A percentile compares a stretch with the other conserved stretches of the same genome.
These are phyloP conservation scores for Eremobia ochroleuca DNA, from an alignment of 2,888 invertebrate genomes.

Conservation along the genomic window DNA sequence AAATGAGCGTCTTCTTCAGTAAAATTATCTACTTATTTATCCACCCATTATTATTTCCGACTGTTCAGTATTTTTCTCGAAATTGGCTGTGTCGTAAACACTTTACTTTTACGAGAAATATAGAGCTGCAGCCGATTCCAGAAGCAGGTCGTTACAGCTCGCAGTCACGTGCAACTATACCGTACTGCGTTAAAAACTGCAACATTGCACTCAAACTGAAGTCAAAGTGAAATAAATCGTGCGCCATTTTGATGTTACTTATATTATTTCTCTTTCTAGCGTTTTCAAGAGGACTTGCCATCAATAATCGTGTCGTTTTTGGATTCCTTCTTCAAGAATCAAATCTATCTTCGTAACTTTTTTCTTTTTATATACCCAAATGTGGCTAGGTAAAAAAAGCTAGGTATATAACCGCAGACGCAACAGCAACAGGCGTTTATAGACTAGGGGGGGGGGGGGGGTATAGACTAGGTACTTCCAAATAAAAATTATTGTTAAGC, in stretches of 20 bases:
- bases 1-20: neutral
- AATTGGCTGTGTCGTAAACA: conserved; percentile 55
- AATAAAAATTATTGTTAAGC: neutral
- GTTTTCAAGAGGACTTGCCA: conserved; percentile 19
- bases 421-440: too few relatives aligned
- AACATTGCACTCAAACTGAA: conserved; percentile 55
- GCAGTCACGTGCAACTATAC: conserved; percentile 59
- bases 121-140: conserved; percentile 34
- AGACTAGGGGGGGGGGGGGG: too few relatives aligned
- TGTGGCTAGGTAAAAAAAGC: too few relatives aligned
- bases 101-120: conserved; percentile 58
- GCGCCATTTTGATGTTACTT: conserved; percentile 37
- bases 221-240: conserved; percentile 54
- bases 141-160: conserved; percentile 47
- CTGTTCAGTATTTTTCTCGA: conserved; percentile 29
- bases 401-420: too few relatives aligned
- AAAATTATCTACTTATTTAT: conserved; percentile 8
- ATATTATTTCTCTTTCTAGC: conserved; percentile 10
- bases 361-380: neutral
- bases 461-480: neutral
- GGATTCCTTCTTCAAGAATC: neutral
- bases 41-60: conserved; percentile 13
- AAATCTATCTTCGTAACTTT: neutral
- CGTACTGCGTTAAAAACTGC: conserved; percentile 63
- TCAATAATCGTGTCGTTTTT: conserved; percentile 42